A percentile compares a stretch with the other conserved stretches of the same genome.
Evolutionary conservation across 2,113 vertebrate genomes (phyloP).

Genomic region (Toxostoma redivivum): DNA sequence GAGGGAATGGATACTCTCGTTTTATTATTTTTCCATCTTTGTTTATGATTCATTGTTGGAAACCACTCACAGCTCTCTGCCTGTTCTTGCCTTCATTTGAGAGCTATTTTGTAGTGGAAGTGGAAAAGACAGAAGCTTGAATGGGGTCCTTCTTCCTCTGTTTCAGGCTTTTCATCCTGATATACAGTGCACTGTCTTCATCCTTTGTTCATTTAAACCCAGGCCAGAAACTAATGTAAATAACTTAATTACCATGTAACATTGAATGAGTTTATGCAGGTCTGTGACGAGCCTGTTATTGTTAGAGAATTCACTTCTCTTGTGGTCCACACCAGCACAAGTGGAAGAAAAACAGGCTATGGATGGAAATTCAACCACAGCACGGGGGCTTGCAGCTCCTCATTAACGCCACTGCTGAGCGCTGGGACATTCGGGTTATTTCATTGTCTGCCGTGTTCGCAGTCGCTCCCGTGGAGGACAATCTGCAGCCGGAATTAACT

Average conservation of each 20-base stretch:
- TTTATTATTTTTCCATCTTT: background rate
- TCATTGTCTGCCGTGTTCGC: background rate
- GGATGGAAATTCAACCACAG: background rate
- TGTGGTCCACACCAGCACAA: background rate
- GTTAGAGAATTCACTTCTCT: background rate
- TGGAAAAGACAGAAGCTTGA: background rate
- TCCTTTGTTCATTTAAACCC: background rate
- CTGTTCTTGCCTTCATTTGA: background rate
- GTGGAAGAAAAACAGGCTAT: background rate
- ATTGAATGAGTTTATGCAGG: background rate
- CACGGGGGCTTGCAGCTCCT: background rate
- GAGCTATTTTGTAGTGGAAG: background rate
- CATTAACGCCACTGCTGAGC: background rate
- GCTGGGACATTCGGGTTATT: background rate
- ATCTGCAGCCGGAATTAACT: background rate
- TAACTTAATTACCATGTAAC: background rate
- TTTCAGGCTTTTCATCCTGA: background rate
- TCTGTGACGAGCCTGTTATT: background rate
- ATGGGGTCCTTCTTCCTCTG: background rate
- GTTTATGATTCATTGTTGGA: background rate
- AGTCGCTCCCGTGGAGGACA: background rate
- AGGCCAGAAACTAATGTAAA: background rate
- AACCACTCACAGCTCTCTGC: background rate
- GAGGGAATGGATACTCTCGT: background rate
- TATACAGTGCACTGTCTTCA: background rate